Base-by-base conservation (phyloP, 2,113 vertebrate genomes). In the Dascyllus trimaculatus region DNA sequence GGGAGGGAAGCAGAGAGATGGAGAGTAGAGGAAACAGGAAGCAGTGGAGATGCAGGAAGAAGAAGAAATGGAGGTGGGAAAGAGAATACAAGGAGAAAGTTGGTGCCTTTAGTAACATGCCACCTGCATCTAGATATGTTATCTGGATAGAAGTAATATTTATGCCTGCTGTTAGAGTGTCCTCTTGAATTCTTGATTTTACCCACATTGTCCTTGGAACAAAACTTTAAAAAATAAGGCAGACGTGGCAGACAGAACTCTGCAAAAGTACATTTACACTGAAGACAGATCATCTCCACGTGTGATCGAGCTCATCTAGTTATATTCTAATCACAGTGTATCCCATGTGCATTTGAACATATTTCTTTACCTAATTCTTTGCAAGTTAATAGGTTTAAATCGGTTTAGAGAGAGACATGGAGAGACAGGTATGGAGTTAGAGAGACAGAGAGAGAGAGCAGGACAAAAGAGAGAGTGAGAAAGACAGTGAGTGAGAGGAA, bases 401-500 rank as follows among this genome's bases (percentile, higher is more conserved):
- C 15, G 14, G n/a, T 15, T 45, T 22, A 58, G 59, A 56, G 4
- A 59, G 40, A 54, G 19, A n/a, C 6, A 26, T 26, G 56, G 21
- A 35, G 19, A 66, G 14, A 79, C 53, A 77, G 40, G 56, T 24
- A 29, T 21, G 43, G 60, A 64, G 46, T 58, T 48, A 26, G 19
- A 67, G 67, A 25, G 58, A 73, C n/a, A 45, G 61, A 57, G n/a
- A 32, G 18, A 57, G 46, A 70, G 67, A 19, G 49, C 56, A 61
- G 77, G 40, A 87, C 64, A 75, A 83, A 70, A 61, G n/a, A 43
- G 24, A 14, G 38, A 67, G 38, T 24, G 18, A n/a, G 43, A 68
- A 38, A 67, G 57, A 64, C 26, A 21, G 32, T 43, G 81, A 81
- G 75, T 74, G 75, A 80, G 78, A 53, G 63, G 74, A 85, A 78